A percentile compares a stretch with the other conserved stretches of the same genome.
These are phyloP conservation scores for Sorex fumeus DNA, from an alignment of 2,113 vertebrate species.

Conservation along the genomic window DNA sequence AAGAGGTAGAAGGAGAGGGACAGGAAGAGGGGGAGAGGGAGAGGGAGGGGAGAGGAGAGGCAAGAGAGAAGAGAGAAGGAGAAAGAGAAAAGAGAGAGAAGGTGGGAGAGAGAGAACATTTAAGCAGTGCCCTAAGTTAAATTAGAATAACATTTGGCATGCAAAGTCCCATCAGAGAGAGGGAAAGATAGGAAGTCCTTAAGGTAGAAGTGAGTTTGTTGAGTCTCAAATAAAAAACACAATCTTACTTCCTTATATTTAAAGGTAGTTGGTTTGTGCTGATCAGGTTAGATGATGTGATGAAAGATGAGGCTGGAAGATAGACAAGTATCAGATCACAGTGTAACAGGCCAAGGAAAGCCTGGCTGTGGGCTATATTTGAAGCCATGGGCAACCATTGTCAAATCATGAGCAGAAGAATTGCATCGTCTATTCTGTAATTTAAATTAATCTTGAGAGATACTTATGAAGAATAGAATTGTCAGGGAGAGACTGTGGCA, in stretches of 20 bases:
- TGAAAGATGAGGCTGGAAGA: background rate
- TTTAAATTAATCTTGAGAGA: background rate
- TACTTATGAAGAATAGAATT: background rate
- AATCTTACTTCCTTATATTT: background rate
- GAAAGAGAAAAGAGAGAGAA: background rate
- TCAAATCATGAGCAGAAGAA: background rate
- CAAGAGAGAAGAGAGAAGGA: no score
- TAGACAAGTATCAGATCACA: background rate
- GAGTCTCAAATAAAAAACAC: background rate
- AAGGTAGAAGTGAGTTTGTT: background rate
- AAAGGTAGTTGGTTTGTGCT: background rate
- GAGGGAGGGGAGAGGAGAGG: no score
- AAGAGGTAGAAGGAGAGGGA: no score
- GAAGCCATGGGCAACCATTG: background rate
- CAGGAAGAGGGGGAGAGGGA: no score
- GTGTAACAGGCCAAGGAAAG: background rate
- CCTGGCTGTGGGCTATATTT: constrained; percentile 6
- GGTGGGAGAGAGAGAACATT: background rate
- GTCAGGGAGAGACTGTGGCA: background rate
- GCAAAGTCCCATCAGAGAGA: background rate
- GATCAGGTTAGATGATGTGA: background rate
- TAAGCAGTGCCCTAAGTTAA: constrained; percentile 2
- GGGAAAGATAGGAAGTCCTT: background rate
- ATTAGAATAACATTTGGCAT: background rate
- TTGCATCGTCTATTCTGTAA: background rate